These are phyloP conservation scores for Sciurus vulgaris DNA, from an alignment of 2,797 vertebrate genomes.

Conservation along the genomic window DNA sequence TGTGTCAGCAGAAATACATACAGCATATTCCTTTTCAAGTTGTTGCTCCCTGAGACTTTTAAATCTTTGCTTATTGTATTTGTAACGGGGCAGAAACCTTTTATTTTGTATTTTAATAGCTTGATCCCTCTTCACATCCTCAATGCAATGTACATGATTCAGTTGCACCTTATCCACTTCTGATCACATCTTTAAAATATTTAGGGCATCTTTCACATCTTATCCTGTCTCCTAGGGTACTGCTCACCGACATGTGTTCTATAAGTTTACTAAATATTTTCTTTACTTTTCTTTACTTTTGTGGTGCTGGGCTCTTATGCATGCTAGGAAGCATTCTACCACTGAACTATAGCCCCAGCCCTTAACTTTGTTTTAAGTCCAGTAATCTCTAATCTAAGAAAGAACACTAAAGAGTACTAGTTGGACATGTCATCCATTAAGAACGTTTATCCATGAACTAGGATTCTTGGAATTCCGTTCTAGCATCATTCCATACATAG, in stretches of 20 bases:
- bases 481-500: not conserved
- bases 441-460: not conserved
- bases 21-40: not conserved
- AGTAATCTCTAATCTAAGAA: not conserved
- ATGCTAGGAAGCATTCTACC: not conserved
- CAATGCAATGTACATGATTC: not conserved
- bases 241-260: not conserved
- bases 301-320: not conserved
- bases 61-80: not conserved
- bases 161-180: not conserved
- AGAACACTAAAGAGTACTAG: slow-evolving; percentile 21
- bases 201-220: not conserved
- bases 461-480: not conserved
- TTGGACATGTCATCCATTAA: not conserved
- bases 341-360: not conserved
- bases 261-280: not conserved
- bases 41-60: not conserved
- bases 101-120: not conserved
- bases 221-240: not conserved
- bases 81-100: not conserved
- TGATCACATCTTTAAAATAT: not conserved
- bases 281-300: not conserved
- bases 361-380: not conserved
- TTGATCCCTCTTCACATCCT: not conserved
- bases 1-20: not conserved